Conservation (phyloP, 1,140 invertebrate species). For the Pseudomyrmex flavicornis region DNA sequence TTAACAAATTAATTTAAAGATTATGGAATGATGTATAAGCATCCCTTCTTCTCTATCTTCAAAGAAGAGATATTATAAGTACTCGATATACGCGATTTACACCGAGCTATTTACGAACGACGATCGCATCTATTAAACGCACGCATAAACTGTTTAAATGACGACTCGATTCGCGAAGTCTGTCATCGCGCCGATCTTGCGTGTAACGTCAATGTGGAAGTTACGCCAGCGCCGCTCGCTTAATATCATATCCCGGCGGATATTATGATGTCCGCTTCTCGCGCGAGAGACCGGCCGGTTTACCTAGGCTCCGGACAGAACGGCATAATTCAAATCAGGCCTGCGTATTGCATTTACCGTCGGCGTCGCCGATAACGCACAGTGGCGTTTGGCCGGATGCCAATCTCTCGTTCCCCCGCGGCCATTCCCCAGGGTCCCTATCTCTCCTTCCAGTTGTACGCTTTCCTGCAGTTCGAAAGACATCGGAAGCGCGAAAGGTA, state of each 20-base stretch:
- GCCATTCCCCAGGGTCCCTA: slow-evolving; percentile 48
- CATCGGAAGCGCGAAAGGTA: slow-evolving; percentile 53
- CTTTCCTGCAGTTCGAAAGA: slow-evolving; percentile 53
- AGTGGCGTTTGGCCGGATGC: slow-evolving; percentile 56
- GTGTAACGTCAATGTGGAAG: slow-evolving; percentile 49
- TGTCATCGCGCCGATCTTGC: slow-evolving; percentile 33
- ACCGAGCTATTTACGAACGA: slow-evolving; percentile 51
- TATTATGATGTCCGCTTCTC: slow-evolving; percentile 68
- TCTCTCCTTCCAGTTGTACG: slow-evolving; percentile 59
- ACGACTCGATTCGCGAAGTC: slow-evolving; percentile 61
- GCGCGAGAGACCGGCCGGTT: slow-evolving; percentile 33
- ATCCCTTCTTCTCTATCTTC: not conserved
- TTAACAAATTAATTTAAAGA: no score
- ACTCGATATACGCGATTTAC: not conserved
- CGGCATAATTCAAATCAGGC: slow-evolving; percentile 62
- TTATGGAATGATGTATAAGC: no score
- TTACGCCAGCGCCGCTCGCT: slow-evolving; percentile 30
- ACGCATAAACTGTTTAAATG: slow-evolving; percentile 40
- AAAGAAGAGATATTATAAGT: slow-evolving; percentile 39
- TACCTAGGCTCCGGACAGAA: slow-evolving; percentile 51
- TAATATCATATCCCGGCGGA: slow-evolving; percentile 68
- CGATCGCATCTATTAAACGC: slow-evolving; percentile 64
- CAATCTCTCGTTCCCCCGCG: slow-evolving; percentile 54
- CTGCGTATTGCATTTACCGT: slow-evolving; percentile 57
- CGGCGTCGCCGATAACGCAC: slow-evolving; percentile 61